These are phyloP conservation scores for Pristis pectinata DNA, from an alignment of 2,797 vertebrate species.

Conservation along the genomic window DNA sequence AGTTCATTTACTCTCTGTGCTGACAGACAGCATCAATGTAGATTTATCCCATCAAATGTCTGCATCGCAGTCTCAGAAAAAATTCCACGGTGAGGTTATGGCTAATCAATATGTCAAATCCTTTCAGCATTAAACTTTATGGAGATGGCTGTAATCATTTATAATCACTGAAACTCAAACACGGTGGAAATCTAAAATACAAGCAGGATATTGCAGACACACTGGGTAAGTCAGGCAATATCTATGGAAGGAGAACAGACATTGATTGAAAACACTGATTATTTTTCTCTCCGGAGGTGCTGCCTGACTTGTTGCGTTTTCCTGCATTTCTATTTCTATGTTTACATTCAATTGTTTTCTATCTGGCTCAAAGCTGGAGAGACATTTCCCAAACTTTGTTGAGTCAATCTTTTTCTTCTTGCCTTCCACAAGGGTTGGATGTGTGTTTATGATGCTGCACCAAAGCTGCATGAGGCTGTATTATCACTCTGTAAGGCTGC, in stretches of 20 bases:
- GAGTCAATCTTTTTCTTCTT: neutral
- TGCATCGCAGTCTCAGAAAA: neutral
- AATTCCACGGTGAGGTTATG: neutral
- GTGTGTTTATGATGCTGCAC: neutral
- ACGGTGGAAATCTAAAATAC: neutral
- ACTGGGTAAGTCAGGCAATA: neutral
- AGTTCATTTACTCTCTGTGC: neutral
- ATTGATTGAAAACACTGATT: neutral
- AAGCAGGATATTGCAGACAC: neutral
- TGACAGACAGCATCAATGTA: neutral
- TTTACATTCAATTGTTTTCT: neutral
- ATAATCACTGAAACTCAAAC: neutral
- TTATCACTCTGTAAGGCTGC: too few species aligned
- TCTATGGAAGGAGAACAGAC: neutral
- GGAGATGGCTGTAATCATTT: neutral
- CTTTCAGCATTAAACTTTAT: neutral
- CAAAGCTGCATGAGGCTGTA: too few species aligned
- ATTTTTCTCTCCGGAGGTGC: neutral
- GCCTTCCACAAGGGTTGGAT: neutral
- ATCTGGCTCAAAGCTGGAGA: neutral
- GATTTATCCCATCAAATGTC: neutral
- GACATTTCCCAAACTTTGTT: neutral
- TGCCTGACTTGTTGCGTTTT: neutral
- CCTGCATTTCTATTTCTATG: neutral
- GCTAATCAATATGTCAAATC: neutral